Evolutionary conservation across 2,888 invertebrate genomes (phyloP), one percentile per base, ranked within the genome.

Genomic region (Parapristionchus giblindavisi): DNA sequence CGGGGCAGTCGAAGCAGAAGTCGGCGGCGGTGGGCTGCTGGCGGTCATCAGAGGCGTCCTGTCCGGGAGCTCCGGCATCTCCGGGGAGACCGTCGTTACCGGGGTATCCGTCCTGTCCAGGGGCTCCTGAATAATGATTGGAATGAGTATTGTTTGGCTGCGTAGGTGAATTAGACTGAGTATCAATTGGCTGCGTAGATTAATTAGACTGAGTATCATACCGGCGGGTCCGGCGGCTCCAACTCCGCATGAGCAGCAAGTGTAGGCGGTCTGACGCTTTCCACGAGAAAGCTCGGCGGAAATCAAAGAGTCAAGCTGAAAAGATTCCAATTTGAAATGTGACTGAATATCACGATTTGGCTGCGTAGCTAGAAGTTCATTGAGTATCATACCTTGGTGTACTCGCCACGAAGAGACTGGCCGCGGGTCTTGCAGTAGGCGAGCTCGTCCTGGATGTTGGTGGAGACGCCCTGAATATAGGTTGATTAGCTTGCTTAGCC

Each of bases 1-100:
- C 73, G 60, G 73, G 73, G 51, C 73, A 73, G 61, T 73, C 73
- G 73, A 73, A 73, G 73, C 73, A 73, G 73, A 73, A 73, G 60
- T 60, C 60, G 51, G 60, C 73, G 36, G 48, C 61, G 1, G 73
- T 60, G 3, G 73, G 60, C 60, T 43, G 73, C 27, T 27, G 32
- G 51, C 38, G n/a, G 60, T 43, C 27, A 38, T 73, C 73, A 17
- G 17, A 21, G n/a, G 73, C 73, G 52, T 73, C 73, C 60, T 72
- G 32, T 73, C 73, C 73, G 36, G 60, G 60, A 3, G 60, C 60
- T 60, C 73, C 73, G 48, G 73, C 60, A 24, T 73, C 48, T 73
- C 73, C 73, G 52, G 73, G 61, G 43, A 36, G 73, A 34, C 73
- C 73, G 61, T 73, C 73, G 73, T 73, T 73, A 34, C 73, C 73